Evolutionary conservation across 35 echinoderm and acorn worm species (phyloP), one percentile per base, ranked within the genome.

Genomic region (Anneissia japonica): DNA sequence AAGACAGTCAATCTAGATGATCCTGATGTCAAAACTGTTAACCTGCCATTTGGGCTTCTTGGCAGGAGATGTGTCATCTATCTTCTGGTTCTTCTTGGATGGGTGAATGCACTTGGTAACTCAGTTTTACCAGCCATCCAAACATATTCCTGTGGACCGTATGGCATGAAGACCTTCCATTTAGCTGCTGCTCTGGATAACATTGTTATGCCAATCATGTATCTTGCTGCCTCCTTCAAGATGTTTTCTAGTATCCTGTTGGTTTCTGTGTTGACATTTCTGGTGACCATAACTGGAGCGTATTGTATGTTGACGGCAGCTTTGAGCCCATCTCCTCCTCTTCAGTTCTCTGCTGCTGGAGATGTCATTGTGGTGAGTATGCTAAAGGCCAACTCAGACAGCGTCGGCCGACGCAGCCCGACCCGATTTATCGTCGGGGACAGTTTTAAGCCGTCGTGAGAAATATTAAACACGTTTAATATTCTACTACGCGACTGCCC

Each of bases 41-140:
- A 40, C 9, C 28, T 39, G 10, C 34, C n/a, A 37, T 38, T 29
- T 81, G 79, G n/a, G 40, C 38, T 39, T 14, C 74, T 74, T 32
- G 46, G 37, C 11, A 37, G 43, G 4, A 40, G 23, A 36, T 23
- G 39, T 4, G 37, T 46, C 37, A 78, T 78, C 23, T 87, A 79
- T 77, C 86, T 87, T 4, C 81, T 89, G 23, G 35, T 37, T 7
- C 51, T 77, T 9, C 79, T 81, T 17, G 80, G 45, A 72, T 34
- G 79, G 64, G 35, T 80, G 17, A 81, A 79, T 38, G 77, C 46
- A 12, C 30, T 83, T n/a, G 39, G 31, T 21, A 82, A 82, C 33
- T 33, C 45, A 21, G 32, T 83, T 6, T 33, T 89, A 28, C 87
- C 87, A 21, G 74, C 87, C 7, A 83, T 89, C 28, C 79, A 89